Evolutionary conservation across 2,797 vertebrate species (phyloP), one percentile per base, ranked within the genome.

Genomic region (Sardinella longiceps): DNA sequence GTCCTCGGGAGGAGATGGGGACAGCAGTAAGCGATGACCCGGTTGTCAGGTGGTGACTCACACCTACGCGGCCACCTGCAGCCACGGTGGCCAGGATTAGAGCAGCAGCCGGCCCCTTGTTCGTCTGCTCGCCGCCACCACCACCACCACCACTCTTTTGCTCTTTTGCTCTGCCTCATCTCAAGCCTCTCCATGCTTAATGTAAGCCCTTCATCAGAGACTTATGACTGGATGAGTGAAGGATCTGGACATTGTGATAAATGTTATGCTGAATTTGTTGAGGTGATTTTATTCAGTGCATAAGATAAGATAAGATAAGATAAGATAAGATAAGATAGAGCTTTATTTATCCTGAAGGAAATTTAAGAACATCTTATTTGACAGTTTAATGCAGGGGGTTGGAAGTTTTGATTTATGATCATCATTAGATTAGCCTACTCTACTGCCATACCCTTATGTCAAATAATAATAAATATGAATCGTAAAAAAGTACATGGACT

Each of bases 1-100:
- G 18, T 43, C 70, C 70, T 77, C 70, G 43, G 70, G 70, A 77
- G 70, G 70, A 77, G 70, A 77, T 77, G 70, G 70, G 66, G 70
- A 77, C 70, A 20, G 15, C 70, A 43, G 63, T 39, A 77, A 77
- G 37, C 37, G 70, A 77, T 77, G 70, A 77, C 70, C 70, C 70
- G 70, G 33, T 77, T 77, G 70, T 43, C 70, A 77, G 70, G 33
- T 20, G 37, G 33, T 77, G 70, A 77, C 15, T 77, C 70, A 77
- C 70, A 77, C 70, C 33, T 43, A 77, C 70, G 3, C 70, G 33
- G 70, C 70, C 70, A 77, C 70, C 70, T 77, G 70, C 70, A 77
- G 70, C 70, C 70, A 33, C 37, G 18, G 70, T 37, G 20, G 5
- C 70, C 7, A 23, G 70, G 33, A 77, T 77, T 77, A 77, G 37